Conservation (phyloP, 1,140 invertebrate species). For the Drosophila leontia region DNA sequence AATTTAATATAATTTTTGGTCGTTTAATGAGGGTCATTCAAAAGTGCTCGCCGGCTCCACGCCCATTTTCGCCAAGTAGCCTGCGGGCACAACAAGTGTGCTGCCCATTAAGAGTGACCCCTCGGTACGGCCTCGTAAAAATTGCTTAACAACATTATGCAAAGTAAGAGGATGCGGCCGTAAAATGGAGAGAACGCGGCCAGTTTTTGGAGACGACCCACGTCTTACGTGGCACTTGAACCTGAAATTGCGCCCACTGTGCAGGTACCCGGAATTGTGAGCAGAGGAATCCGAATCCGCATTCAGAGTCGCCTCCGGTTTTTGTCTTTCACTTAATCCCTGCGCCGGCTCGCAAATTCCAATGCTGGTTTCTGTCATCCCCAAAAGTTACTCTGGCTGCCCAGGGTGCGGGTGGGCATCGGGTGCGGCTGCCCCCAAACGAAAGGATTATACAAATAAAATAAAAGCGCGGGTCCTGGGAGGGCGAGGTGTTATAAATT, state of each 20-base stretch:
- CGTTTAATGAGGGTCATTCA: slow-evolving; percentile 79
- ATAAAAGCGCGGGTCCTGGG: slow-evolving; percentile 58
- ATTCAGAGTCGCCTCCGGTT: slow-evolving; percentile 59
- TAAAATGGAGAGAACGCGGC: slow-evolving; percentile 37
- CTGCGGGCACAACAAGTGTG: slow-evolving; percentile 71
- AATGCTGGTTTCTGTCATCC: slow-evolving; percentile 76
- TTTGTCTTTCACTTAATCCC: slow-evolving; percentile 78
- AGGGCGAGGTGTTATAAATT: slow-evolving; percentile 74
- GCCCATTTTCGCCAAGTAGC: slow-evolving; percentile 35
- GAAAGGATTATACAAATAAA: slow-evolving; percentile 83
- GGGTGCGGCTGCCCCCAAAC: slow-evolving; percentile 43
- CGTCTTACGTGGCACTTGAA: not conserved
- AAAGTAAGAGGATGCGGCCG: slow-evolving; percentile 58
- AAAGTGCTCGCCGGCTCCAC: slow-evolving; percentile 52
- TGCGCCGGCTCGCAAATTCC: slow-evolving; percentile 71
- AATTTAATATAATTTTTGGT: slow-evolving; percentile 83
- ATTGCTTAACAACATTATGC: slow-evolving; percentile 72
- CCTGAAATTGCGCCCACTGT: slow-evolving; percentile 50
- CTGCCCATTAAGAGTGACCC: slow-evolving; percentile 56
- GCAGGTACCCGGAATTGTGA: slow-evolving; percentile 30
- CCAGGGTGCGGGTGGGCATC: slow-evolving; percentile 27
- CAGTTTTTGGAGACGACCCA: not conserved
- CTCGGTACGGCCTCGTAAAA: slow-evolving; percentile 63
- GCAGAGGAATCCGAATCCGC: slow-evolving; percentile 25
- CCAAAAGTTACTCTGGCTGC: slow-evolving; percentile 58